phyloP scores from a whole-genome alignment of 2,888 invertebrate genomes.

The Cacoxenus indagator region DNA sequence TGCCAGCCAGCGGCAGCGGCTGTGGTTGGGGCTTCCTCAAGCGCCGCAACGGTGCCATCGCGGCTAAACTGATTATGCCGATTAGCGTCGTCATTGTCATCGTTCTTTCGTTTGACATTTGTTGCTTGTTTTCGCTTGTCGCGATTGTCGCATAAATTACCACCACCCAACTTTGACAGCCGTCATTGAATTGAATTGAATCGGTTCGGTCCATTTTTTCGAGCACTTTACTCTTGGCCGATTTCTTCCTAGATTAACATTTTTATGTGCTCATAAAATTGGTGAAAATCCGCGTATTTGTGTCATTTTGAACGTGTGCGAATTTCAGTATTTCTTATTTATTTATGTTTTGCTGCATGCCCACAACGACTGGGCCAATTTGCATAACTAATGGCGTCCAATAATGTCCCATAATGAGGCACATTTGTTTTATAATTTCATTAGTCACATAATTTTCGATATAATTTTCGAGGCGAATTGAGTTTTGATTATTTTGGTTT shows the following conservation, averaged over 20 bases:
- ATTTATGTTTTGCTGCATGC: too few relatives aligned
- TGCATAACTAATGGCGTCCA: conserved; percentile 58
- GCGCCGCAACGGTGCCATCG: too few relatives aligned
- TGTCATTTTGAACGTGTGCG: background rate
- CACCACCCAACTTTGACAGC: background rate
- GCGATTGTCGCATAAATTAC: conserved; percentile 58
- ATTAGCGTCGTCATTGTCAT: background rate
- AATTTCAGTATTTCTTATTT: background rate
- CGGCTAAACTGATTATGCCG: too few relatives aligned
- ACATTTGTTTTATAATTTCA: conserved; percentile 64
- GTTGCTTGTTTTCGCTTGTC: conserved; percentile 55
- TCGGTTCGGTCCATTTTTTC: conserved; percentile 1
- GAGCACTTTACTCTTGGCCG: background rate
- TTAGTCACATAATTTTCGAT: conserved; percentile 45
- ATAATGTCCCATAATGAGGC: conserved; percentile 62
- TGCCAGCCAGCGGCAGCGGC: too few relatives aligned
- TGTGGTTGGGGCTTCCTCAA: too few relatives aligned
- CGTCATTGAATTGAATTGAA: background rate
- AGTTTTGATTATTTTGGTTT: background rate
- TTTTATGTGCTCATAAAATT: background rate
- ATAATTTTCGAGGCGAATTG: background rate
- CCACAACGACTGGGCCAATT: conserved; percentile 43
- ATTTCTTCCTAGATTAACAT: background rate
- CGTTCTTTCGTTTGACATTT: conserved; percentile 45
- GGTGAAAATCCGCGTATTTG: background rate